Percentiles rank a stretch among this genome's conserved stretches.
Evolutionary conservation across 1,140 invertebrate genomes (phyloP).

Genomic region (Listronotus oregonensis): DNA sequence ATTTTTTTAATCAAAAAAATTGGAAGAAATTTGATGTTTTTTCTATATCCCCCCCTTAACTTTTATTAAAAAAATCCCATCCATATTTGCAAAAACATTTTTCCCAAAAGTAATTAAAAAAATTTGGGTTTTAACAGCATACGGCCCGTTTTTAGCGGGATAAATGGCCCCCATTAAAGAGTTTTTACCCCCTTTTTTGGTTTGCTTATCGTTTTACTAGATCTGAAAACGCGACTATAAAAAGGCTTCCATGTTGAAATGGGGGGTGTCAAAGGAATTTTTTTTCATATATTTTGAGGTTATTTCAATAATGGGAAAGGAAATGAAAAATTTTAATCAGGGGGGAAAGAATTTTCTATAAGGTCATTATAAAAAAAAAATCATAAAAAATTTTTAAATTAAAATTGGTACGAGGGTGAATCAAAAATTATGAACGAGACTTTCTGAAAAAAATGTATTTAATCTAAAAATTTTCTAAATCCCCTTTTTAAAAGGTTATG

Average conservation of each 20-base stretch:
- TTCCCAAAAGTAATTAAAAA: conserved; percentile 32
- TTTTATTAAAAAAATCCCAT: background rate
- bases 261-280: conserved; percentile 31
- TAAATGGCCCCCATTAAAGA: conserved; percentile 26
- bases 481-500: too few species aligned
- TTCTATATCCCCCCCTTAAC: background rate
- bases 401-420: too few species aligned
- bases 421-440: too few species aligned
- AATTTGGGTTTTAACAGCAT: conserved; percentile 23
- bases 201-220: conserved; percentile 24
- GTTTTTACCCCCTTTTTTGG: conserved; percentile 31
- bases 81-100: conserved; percentile 8
- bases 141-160: conserved; percentile 22
- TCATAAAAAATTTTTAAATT: too few species aligned
- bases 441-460: too few species aligned
- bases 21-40: too few species aligned
- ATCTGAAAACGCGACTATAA: conserved; percentile 26
- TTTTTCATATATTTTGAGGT: conserved; percentile 19
- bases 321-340: background rate
- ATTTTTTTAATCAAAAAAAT: too few species aligned
- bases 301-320: conserved; percentile 18
- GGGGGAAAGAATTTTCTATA: too few species aligned
- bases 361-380: too few species aligned
- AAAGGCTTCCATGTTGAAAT: conserved; percentile 34
- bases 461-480: too few species aligned